Conservation (phyloP, 1,140 invertebrate species). For the Parapsyche elsis region DNA sequence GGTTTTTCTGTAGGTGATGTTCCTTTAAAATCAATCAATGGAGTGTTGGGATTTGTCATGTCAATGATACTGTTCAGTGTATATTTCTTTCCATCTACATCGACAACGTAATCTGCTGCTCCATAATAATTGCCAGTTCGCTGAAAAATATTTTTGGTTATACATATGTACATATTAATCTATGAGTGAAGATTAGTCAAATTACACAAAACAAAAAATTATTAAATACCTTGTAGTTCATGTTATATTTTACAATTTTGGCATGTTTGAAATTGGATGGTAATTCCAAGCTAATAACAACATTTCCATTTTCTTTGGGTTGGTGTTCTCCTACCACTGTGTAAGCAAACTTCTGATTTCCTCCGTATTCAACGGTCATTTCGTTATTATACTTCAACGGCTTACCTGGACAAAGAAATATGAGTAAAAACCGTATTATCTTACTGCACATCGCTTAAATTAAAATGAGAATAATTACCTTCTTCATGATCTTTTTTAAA, state of each 20-base stretch:
- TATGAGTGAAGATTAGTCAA: no score
- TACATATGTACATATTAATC: no score
- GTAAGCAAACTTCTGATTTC: slow-evolving; percentile 38
- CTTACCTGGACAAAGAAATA: background rate
- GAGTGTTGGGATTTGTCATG: background rate
- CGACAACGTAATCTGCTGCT: slow-evolving; percentile 3
- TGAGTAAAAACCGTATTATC: background rate
- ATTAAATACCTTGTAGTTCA: slow-evolving; percentile 25
- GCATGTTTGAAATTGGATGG: slow-evolving; percentile 38
- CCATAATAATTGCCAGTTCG: background rate
- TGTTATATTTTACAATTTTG: slow-evolving; percentile 32
- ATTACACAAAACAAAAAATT: no score
- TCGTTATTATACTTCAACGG: background rate
- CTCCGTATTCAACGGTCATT: slow-evolving; percentile 41
- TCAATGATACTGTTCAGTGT: slow-evolving; percentile 34
- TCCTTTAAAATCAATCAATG: slow-evolving; percentile 46
- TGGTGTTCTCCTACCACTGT: background rate
- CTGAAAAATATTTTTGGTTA: background rate
- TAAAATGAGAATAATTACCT: slow-evolving; percentile 53
- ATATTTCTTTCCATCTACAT: slow-evolving; percentile 51
- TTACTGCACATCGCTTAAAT: background rate
- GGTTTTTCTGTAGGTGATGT: slow-evolving; percentile 63
- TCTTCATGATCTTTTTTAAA: slow-evolving; percentile 60
- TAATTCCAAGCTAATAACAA: slow-evolving; percentile 17
- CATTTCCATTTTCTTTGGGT: slow-evolving; percentile 36